A percentile compares a stretch with the other conserved stretches of the same genome.
These are phyloP conservation scores for Linurgus olivaceus DNA, from an alignment of 2,797 vertebrate genomes.

Conservation along the genomic window DNA sequence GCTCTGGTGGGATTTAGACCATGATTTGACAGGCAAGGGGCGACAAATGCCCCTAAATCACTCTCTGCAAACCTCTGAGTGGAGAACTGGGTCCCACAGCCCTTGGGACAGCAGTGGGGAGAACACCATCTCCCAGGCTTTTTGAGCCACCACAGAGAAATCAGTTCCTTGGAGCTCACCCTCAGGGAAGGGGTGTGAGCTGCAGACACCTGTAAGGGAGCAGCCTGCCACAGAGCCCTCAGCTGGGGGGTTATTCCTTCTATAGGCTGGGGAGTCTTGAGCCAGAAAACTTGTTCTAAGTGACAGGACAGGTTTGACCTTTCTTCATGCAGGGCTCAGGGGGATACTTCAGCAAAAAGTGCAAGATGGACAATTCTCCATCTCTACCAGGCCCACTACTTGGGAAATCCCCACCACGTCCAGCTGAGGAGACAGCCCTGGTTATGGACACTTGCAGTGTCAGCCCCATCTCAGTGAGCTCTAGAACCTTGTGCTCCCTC, in stretches of 20 bases:
- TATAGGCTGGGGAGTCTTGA: neutral
- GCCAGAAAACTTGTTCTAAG: neutral
- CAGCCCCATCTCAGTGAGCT: neutral
- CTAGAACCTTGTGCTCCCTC: neutral
- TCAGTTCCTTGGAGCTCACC: neutral
- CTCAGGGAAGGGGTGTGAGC: neutral
- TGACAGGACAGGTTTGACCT: neutral
- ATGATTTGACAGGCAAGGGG: neutral
- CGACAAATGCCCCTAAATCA: neutral
- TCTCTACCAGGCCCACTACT: neutral
- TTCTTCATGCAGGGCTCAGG: neutral
- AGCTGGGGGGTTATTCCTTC: neutral
- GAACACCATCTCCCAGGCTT: neutral
- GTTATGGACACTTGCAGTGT: neutral
- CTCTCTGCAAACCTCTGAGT: neutral
- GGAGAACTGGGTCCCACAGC: neutral
- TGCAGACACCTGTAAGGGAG: neutral
- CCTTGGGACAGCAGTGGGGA: neutral
- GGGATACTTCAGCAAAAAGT: neutral
- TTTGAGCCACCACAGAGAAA: neutral
- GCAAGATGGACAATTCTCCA: neutral
- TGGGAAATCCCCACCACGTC: neutral
- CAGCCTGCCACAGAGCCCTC: neutral
- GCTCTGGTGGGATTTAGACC: neutral
- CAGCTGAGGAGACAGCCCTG: neutral